phyloP scores from a whole-genome alignment of 2,113 vertebrate species.

The Leuciscus idus region DNA sequence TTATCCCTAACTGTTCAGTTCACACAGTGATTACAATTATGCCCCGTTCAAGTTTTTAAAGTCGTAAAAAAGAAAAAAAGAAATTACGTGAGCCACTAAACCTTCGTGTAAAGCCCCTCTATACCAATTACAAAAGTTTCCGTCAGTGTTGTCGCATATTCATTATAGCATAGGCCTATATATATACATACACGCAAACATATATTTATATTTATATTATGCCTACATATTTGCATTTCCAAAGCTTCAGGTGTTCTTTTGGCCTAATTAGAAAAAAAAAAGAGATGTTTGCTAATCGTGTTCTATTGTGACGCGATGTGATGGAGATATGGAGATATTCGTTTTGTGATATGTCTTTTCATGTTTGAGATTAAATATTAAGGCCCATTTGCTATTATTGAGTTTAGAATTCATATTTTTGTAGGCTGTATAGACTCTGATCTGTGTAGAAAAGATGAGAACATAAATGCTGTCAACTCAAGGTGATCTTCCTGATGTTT shows the following conservation, averaged over 20 bases:
- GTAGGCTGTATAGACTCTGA: neutral
- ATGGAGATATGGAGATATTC: neutral
- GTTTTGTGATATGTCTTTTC: neutral
- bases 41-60: neutral
- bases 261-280: neutral
- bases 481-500: neutral
- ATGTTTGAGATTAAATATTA: neutral
- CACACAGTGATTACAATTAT: neutral
- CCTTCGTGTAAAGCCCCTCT: neutral
- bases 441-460: slow-evolving; percentile 9
- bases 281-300: neutral
- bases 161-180: neutral
- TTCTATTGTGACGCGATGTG: neutral
- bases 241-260: neutral
- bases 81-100: neutral
- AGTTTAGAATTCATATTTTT: too few relatives aligned
- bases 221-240: neutral
- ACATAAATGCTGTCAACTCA: neutral
- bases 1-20: neutral
- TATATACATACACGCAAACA: too few relatives aligned
- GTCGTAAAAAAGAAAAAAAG: neutral
- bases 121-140: neutral
- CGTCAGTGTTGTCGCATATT: neutral
- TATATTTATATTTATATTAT: too few relatives aligned
- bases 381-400: neutral